A percentile compares a stretch with the other conserved stretches of the same genome.
These are phyloP conservation scores for Cataglyphis cursor DNA, from an alignment of 2,888 invertebrate genomes.

Conservation along the genomic window DNA sequence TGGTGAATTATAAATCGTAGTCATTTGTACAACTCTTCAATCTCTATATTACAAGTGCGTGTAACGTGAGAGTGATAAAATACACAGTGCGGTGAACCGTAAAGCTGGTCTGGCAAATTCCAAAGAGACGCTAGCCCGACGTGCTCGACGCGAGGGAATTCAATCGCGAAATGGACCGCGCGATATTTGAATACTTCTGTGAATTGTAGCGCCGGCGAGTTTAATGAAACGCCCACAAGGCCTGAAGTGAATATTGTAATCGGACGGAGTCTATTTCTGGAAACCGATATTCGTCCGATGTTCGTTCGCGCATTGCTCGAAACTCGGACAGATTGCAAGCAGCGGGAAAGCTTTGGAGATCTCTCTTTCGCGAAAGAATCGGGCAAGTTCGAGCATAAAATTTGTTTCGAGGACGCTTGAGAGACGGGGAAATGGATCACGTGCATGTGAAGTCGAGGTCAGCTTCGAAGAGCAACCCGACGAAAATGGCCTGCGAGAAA, in stretches of 20 bases:
- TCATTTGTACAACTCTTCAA: neutral
- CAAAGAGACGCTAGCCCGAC: slow-evolving; percentile 10
- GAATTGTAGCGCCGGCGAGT: slow-evolving; percentile 15
- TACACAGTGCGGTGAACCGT: slow-evolving; percentile 21
- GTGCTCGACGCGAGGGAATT: slow-evolving; percentile 29
- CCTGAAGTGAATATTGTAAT: slow-evolving; percentile 25
- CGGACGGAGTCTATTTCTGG: slow-evolving; percentile 26
- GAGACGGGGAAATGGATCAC: slow-evolving; percentile 76
- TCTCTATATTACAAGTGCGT: neutral
- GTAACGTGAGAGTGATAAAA: slow-evolving; percentile 38
- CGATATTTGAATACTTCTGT: slow-evolving; percentile 52
- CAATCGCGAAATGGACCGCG: slow-evolving; percentile 52
- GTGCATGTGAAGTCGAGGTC: slow-evolving; percentile 82
- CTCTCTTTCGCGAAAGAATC: neutral
- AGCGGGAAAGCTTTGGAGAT: neutral
- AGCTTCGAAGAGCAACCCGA: slow-evolving; percentile 78
- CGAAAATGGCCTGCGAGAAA: slow-evolving; percentile 85
- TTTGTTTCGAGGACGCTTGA: slow-evolving; percentile 8
- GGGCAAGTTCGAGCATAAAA: slow-evolving; percentile 20
- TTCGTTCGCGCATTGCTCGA: slow-evolving; percentile 5
- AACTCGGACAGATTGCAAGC: slow-evolving; percentile 17
- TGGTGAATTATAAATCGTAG: neutral
- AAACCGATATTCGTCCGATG: slow-evolving; percentile 30
- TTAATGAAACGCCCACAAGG: slow-evolving; percentile 8
- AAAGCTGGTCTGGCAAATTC: slow-evolving; percentile 18